Conservation (phyloP, 2,888 invertebrate species). For the Xylocampa areola region DNA sequence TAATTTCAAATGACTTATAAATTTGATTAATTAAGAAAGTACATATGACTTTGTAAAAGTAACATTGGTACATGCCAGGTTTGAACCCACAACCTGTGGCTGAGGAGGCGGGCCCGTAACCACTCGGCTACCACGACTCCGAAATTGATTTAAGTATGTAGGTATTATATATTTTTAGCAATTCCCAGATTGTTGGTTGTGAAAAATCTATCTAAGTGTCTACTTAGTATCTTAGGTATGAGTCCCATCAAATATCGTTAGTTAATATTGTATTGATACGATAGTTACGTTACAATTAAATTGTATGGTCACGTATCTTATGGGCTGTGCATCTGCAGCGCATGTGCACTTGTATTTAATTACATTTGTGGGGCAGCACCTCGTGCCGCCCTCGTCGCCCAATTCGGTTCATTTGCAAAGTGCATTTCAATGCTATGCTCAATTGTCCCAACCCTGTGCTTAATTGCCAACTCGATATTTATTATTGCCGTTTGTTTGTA, state of each 20-base stretch:
- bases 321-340: slow-evolving; percentile 51
- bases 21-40: too few species aligned
- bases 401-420: slow-evolving; percentile 88
- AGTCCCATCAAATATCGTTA: slow-evolving; percentile 5
- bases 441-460: slow-evolving; percentile 83
- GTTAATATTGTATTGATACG: slow-evolving; percentile 38
- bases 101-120: too few species aligned
- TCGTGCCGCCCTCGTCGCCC: slow-evolving; percentile 62
- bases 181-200: background rate
- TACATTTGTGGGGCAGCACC: slow-evolving; percentile 73
- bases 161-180: too few species aligned
- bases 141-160: too few species aligned
- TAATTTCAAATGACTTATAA: too few species aligned
- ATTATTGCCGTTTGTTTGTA: slow-evolving; percentile 83
- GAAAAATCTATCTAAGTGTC: background rate
- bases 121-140: too few species aligned
- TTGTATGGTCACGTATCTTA: slow-evolving; percentile 41
- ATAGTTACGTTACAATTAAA: slow-evolving; percentile 40
- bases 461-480: slow-evolving; percentile 86
- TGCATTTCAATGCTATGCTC: slow-evolving; percentile 87
- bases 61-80: too few species aligned
- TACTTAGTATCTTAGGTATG: background rate
- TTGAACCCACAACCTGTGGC: too few species aligned
- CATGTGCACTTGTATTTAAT: slow-evolving; percentile 74
- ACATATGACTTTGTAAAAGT: too few species aligned